Conservation (phyloP, 2,113 vertebrate species). For the Notothenia rossii region DNA sequence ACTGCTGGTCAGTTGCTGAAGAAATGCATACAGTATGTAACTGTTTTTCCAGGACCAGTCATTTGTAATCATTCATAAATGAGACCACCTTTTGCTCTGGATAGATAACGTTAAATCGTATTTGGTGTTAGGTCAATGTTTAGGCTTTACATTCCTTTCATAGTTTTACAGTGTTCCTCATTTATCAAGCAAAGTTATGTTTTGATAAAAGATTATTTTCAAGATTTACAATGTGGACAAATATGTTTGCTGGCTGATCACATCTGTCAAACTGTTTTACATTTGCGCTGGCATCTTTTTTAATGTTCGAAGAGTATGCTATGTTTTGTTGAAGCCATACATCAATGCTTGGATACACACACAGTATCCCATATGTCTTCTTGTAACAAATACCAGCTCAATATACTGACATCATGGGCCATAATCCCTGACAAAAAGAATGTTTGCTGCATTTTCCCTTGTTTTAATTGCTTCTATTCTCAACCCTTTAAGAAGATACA, state of each 20-base stretch:
- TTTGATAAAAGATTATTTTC: not conserved
- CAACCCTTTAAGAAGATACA: slow-evolving; percentile 31
- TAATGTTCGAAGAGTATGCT: slow-evolving; percentile 21
- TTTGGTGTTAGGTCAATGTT: slow-evolving; percentile 11
- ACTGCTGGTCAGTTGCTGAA: too few species aligned
- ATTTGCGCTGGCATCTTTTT: not conserved
- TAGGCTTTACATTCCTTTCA: slow-evolving; percentile 6
- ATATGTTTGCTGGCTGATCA: slow-evolving; percentile 1
- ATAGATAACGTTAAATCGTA: not conserved
- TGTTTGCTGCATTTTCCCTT: slow-evolving; percentile 23
- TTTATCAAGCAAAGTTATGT: slow-evolving; percentile 26
- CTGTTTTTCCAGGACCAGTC: not conserved
- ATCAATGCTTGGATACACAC: slow-evolving; percentile 31
- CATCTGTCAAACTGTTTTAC: slow-evolving; percentile 30
- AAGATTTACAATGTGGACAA: slow-evolving; percentile 5
- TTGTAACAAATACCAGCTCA: not conserved
- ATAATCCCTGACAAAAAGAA: slow-evolving; percentile 24
- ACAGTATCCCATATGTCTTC: slow-evolving; percentile 6
- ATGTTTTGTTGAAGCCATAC: slow-evolving; percentile 29
- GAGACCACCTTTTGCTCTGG: not conserved
- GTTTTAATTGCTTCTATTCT: slow-evolving; percentile 50
- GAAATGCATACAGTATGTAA: too few species aligned
- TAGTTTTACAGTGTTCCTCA: slow-evolving; percentile 1
- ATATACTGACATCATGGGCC: slow-evolving; percentile 10
- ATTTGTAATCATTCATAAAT: slow-evolving; percentile 12